Evolutionary conservation across 1,140 invertebrate genomes (phyloP).

Genomic region (Pectinophora gossypiella): DNA sequence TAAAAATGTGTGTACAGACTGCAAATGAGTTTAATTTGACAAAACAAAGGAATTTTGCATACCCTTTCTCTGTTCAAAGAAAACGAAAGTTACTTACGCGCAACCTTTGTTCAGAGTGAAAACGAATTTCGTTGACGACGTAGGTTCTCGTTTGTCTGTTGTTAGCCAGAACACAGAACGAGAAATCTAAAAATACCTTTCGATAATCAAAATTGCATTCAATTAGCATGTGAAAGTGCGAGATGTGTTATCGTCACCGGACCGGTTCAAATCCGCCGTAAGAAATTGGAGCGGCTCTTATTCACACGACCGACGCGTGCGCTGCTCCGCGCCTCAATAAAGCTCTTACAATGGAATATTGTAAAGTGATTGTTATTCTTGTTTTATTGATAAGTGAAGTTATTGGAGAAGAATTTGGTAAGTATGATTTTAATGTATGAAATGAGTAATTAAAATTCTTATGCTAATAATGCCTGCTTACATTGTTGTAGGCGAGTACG

Average conservation of each 20-base stretch:
- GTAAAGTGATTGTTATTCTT: not conserved
- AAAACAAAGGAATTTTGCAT: too few relatives aligned
- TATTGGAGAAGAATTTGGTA: not conserved
- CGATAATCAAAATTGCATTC: slow-evolving; percentile 3
- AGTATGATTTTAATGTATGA: not conserved
- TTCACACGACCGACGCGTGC: slow-evolving; percentile 36
- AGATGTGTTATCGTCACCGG: slow-evolving; percentile 35
- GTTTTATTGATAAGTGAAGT: not conserved
- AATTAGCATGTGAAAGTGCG: slow-evolving; percentile 21
- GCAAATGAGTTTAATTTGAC: too few relatives aligned
- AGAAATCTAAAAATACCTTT: not conserved
- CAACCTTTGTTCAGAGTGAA: not conserved
- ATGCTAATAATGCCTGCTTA: too few relatives aligned
- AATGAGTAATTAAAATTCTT: too few relatives aligned
- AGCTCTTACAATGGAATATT: not conserved
- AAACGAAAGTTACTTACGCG: not conserved
- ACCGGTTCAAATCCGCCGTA: slow-evolving; percentile 52
- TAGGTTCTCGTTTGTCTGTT: not conserved
- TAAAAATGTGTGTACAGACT: too few relatives aligned
- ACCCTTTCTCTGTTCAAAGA: too few relatives aligned
- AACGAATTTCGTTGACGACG: not conserved
- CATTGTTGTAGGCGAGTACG: not conserved
- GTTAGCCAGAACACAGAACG: not conserved
- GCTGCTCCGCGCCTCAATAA: slow-evolving; percentile 29
- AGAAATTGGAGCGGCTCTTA: slow-evolving; percentile 45